These are phyloP conservation scores for Chrysolina haemoptera DNA, from an alignment of 2,888 invertebrate species.

Conservation along the genomic window DNA sequence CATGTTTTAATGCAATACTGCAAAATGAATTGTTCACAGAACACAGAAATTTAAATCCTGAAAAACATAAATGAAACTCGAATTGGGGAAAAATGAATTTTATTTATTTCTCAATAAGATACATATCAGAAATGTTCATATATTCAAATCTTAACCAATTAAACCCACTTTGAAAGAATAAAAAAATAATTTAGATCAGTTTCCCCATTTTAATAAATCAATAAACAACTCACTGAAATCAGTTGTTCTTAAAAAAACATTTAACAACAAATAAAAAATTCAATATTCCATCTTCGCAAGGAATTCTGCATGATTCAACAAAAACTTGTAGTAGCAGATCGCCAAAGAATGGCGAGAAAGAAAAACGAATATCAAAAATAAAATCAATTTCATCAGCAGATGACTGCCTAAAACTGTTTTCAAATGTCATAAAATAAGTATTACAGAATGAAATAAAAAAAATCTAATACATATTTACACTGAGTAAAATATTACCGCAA, in stretches of 20 bases:
- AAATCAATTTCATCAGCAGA: constrained; percentile 45
- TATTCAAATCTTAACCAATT: constrained; percentile 17
- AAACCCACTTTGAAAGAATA: background rate
- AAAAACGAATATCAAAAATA: constrained; percentile 47
- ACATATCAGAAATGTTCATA: constrained; percentile 3
- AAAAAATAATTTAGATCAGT: constrained; percentile 14
- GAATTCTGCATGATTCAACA: constrained; percentile 19
- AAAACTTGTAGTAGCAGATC: constrained; percentile 31
- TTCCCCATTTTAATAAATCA: constrained; percentile 39
- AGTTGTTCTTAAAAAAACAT: constrained; percentile 26
- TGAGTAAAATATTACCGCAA: constrained; percentile 67
- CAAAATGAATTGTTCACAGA: no score
- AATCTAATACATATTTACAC: constrained; percentile 49
- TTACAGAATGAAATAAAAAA: constrained; percentile 42
- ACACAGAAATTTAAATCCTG: background rate
- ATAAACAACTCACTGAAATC: constrained; percentile 30
- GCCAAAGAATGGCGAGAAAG: constrained; percentile 32
- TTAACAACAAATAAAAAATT: constrained; percentile 26
- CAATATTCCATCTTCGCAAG: constrained; percentile 23
- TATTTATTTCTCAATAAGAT: constrained; percentile 31
- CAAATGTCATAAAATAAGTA: constrained; percentile 47
- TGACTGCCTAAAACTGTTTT: constrained; percentile 59
- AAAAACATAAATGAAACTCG: background rate
- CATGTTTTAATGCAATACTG: no score
- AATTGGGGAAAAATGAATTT: constrained; percentile 42